Evolutionary conservation across 2,113 vertebrate species (phyloP).

Genomic region (Caretta caretta): DNA sequence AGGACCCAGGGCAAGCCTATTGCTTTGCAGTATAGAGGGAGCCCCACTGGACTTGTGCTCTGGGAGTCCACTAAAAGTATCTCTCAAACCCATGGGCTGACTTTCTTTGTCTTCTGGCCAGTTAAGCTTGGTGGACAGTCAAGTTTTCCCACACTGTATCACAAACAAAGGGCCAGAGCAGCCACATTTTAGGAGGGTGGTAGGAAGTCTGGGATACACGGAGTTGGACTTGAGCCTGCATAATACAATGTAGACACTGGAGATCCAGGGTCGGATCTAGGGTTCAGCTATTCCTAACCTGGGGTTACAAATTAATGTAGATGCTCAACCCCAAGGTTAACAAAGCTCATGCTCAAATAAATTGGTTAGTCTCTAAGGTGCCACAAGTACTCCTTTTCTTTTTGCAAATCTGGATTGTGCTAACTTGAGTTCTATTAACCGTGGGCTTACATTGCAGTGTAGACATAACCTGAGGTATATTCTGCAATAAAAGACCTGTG

Average conservation of each 20-base stretch:
- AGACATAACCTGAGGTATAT: too few relatives aligned
- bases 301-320: neutral
- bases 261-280: neutral
- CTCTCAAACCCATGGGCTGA: neutral
- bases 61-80: neutral
- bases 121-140: neutral
- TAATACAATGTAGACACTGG: neutral
- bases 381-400: too few relatives aligned
- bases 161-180: neutral
- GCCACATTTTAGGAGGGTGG: neutral
- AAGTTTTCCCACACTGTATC: neutral
- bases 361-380: too few relatives aligned
- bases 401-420: too few relatives aligned
- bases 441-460: too few relatives aligned
- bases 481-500: too few relatives aligned
- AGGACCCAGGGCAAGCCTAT: neutral
- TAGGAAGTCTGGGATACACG: neutral
- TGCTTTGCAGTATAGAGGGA: neutral
- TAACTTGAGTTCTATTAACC: too few relatives aligned
- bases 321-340: too few relatives aligned
- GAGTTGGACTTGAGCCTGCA: neutral
- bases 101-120: neutral
- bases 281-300: neutral
- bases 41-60: neutral
- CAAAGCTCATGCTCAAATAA: too few relatives aligned